Conservation (phyloP, 2,113 vertebrate genomes). For the Columba livia region DNA sequence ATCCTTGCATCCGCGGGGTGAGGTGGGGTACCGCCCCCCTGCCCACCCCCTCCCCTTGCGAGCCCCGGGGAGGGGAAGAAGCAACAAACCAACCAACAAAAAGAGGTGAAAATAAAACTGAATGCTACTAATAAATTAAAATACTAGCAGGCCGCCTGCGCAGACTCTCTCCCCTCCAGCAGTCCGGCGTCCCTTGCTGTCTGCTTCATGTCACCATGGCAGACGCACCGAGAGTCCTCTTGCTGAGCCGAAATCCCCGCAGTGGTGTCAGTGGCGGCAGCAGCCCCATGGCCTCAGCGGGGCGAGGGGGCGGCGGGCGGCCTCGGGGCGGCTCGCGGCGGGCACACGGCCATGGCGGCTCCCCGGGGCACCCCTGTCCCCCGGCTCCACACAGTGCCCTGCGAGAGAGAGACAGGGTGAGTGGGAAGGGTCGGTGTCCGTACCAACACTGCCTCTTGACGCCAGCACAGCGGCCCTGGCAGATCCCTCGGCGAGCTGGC, state of each 20-base stretch:
- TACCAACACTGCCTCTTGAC: rapidly evolving
- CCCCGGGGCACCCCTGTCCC: not conserved
- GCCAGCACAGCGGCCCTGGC: not conserved
- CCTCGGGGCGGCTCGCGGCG: not conserved
- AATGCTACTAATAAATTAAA: slow-evolving; percentile 70
- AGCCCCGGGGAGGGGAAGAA: slow-evolving; percentile 56
- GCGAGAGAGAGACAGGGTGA: not conserved
- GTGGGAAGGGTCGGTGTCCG: rapidly evolving
- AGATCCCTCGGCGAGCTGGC: rapidly evolving
- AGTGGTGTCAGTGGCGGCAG: not conserved
- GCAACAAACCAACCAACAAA: not conserved
- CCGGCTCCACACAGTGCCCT: not conserved
- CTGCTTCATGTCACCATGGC: slow-evolving; percentile 98
- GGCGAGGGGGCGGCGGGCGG: not conserved
- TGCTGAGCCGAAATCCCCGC: slow-evolving; percentile 69
- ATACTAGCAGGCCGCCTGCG: slow-evolving; percentile 32
- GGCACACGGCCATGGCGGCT: slow-evolving; percentile 7
- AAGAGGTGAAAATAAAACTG: not conserved
- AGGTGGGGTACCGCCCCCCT: slow-evolving; percentile 50
- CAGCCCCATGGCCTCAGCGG: slow-evolving; percentile 59
- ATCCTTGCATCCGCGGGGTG: slow-evolving; percentile 71
- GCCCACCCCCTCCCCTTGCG: slow-evolving; percentile 45
- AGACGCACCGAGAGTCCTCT: slow-evolving; percentile 79
- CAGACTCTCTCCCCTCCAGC: slow-evolving; percentile 45
- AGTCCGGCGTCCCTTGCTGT: slow-evolving; percentile 71